Base-by-base conservation (phyloP, 2,888 invertebrate species). In the Lycia hirtaria region DNA sequence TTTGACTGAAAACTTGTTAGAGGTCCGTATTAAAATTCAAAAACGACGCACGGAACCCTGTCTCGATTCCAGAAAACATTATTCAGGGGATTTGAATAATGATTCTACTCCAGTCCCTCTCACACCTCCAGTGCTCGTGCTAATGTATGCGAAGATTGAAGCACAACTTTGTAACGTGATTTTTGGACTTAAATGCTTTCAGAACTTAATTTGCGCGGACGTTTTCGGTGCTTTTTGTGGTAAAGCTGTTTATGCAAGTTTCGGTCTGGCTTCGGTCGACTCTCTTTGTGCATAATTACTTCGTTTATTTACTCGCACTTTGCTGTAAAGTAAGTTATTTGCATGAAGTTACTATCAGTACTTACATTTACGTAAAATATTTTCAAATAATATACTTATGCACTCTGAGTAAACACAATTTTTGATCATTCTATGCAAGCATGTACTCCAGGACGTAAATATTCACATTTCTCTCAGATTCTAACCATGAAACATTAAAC, bases 1-100 rank as follows among this genome's bases (percentile, higher is more conserved):
- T 92, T 91, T 92, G 92, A 90, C 86, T 82, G 83, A 80, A 87
- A 91, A 91, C 91, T 91, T 91, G 91, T 92, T 91, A 91, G 86
- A 88, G 83, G 68, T 76, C 85, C 85, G 76, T 91, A 91, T 92
- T 92, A 91, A 92, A 92, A 92, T 92, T 92, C 92, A 92, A 91
- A 92, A 92, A 91, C 89, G 89, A 85, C 84, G 87, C 79, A 82
- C 83, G 78, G 77, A 88, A 88, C 88, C 87, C 87, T 72, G 85
- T 82, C 85, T 81, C 84, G 82, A 87, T 85, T 86, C 85, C 87
- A 84, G 88, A 88, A 88, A 88, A 89, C 91, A 90, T 91, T 91
- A 92, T 91, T 88, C 91, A 85, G 75, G 71, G 80, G 89, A 91
- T 91, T 90, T 91, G 89, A 91, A 92, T 92, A 92, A 91, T 89